phyloP scores from a whole-genome alignment of 23 tunicate genomes.

The Ciona savignyi region DNA sequence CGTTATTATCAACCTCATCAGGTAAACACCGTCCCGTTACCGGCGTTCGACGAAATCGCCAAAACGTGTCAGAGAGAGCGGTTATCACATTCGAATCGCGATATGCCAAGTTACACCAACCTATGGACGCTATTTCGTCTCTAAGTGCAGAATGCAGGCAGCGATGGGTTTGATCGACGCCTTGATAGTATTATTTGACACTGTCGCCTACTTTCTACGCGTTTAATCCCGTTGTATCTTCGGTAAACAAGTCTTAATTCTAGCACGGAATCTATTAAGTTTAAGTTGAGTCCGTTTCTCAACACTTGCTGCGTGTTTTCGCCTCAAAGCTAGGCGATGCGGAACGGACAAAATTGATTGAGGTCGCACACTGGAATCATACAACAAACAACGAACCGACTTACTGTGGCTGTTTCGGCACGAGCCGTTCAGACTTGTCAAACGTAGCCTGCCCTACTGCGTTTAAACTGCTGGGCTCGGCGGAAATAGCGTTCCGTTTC shows the following conservation, averaged over 20 bases:
- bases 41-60: not conserved
- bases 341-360: too few species aligned
- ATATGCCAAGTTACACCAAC: too few species aligned
- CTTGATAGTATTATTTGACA: not conserved
- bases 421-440: constrained; percentile 5
- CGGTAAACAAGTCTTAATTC: not conserved
- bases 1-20: not conserved
- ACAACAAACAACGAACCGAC: too few species aligned
- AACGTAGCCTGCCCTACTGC: constrained; percentile 5
- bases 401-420: constrained; percentile 56
- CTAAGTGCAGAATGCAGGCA: too few species aligned
- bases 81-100: not conserved
- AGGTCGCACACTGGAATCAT: too few species aligned
- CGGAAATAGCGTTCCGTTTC: constrained; percentile 84
- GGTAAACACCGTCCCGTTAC: not conserved
- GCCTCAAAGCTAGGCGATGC: too few species aligned
- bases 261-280: not conserved
- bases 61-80: not conserved
- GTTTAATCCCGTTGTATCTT: not conserved
- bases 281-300: not conserved
- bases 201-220: not conserved
- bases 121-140: too few species aligned
- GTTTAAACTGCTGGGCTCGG: constrained; percentile 57
- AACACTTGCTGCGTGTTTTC: not conserved
- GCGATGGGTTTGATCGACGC: not conserved